These are phyloP conservation scores for Agelas oroides DNA, from an alignment of 37 sponge, comb jelly and placozoan genomes.

Conservation along the genomic window DNA sequence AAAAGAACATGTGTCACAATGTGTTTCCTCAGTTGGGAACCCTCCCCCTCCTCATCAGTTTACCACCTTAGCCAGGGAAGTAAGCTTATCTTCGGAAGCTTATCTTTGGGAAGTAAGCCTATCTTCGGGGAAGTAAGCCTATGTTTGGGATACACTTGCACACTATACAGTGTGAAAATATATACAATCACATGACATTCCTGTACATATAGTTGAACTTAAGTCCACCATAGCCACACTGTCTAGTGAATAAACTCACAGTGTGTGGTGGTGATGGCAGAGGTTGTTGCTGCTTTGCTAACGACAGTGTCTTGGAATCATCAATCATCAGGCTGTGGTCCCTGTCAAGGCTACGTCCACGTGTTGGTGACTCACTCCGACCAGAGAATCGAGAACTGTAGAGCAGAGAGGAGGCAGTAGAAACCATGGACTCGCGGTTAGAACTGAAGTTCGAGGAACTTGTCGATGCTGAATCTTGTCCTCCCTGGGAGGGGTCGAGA, in stretches of 20 bases:
- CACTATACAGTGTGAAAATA: too few relatives aligned
- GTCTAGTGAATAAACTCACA: neutral
- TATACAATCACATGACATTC: too few relatives aligned
- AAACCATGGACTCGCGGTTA: conserved; percentile 28
- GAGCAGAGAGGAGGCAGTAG: conserved; percentile 36
- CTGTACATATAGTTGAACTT: too few relatives aligned
- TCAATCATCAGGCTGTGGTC: neutral
- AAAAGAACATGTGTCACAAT: too few relatives aligned
- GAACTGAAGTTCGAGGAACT: conserved; percentile 56
- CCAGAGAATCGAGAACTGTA: neutral
- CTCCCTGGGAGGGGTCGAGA: conserved; percentile 14
- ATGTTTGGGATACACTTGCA: too few relatives aligned
- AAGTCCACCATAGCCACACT: too few relatives aligned
- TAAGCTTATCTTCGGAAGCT: too few relatives aligned
- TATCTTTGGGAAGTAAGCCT: too few relatives aligned
- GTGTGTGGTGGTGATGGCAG: conserved; percentile 41
- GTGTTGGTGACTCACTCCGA: neutral
- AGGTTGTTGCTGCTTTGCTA: conserved; percentile 49
- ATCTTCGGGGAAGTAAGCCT: too few relatives aligned
- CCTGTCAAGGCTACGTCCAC: neutral
- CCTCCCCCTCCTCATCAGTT: too few relatives aligned
- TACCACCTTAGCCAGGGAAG: too few relatives aligned
- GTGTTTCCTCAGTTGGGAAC: too few relatives aligned
- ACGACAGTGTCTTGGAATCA: neutral
- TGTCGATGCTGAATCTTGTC: conserved; percentile 22